Base-by-base conservation (phyloP, 2,888 invertebrate genomes). In the Ectemnius continuus region DNA sequence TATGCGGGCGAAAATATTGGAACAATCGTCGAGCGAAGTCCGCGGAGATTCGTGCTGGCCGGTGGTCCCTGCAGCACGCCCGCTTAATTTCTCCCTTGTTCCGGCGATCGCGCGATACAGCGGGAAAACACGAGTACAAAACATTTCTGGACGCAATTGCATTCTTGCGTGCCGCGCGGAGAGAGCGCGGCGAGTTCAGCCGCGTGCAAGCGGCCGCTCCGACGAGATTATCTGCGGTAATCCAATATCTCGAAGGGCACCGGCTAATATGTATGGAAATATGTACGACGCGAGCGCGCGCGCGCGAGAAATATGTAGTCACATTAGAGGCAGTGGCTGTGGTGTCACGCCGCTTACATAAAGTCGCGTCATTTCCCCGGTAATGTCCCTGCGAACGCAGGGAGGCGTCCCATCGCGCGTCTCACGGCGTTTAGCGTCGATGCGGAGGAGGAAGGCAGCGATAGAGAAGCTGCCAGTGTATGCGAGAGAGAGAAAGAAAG, bases 241-340 rank as follows among this genome's bases (percentile, higher is more conserved):
- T 48, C 67, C 67, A 47, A 62, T 75, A 70, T 61, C 28, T 67
- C 59, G 58, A 67, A 75, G 62, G 57, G 45, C 52, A 56, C 18
- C 57, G 28, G 58, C 75, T 65, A 76, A 75, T 76, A 76, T 75
- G 20, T 71, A 76, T 71, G 75, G 70, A 76, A 76, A 76, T 75
- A 64, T 60, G 56, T 63, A 36, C 8, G 36, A 28, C 28, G 62
- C 48, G n/a, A n/a, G 45, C 28, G 28, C 67, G 26, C 28, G 62
- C 48, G n/a, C 18, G 45, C 28, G 28, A 70, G 63, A 56, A 70
- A 61, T 70, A 68, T 68, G 57, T 56, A 58, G 61, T 61, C 61
- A 52, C 58, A 75, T 75, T 75, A 64, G 48, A 23, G 45, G 62
- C 57, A 61, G 58, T 58, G 63, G 28, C 57, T 46, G 36, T 20